A percentile compares a stretch with the other conserved stretches of the same genome.
These are phyloP conservation scores for Sesamia nonagrioides DNA, from an alignment of 1,140 invertebrate species.

Conservation along the genomic window DNA sequence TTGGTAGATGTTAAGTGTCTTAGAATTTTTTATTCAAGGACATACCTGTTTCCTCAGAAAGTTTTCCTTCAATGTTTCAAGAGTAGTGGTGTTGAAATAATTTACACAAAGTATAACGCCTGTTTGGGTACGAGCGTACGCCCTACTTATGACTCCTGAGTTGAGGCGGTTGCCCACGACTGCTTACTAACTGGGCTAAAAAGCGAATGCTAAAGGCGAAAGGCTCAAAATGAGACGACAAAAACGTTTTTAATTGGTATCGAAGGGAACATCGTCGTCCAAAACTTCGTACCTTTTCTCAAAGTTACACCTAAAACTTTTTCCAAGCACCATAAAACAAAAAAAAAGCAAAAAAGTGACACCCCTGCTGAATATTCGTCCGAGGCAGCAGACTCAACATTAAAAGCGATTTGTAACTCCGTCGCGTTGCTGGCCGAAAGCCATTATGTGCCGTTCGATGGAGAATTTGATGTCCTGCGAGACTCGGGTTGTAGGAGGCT, in stretches of 20 bases:
- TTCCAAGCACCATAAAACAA: constrained; percentile 29
- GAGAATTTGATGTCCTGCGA: constrained; percentile 11
- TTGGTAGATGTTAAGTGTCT: too few relatives aligned
- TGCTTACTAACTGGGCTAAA: neutral
- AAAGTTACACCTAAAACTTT: constrained; percentile 29
- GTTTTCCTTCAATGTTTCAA: too few relatives aligned
- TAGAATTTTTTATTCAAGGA: too few relatives aligned
- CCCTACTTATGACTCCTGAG: too few relatives aligned
- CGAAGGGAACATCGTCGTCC: neutral
- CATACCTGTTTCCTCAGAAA: too few relatives aligned
- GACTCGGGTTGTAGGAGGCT: constrained; percentile 13
- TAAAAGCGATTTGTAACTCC: constrained; percentile 27
- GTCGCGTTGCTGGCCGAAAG: constrained; percentile 25
- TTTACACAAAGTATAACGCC: too few relatives aligned
- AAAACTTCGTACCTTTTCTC: neutral
- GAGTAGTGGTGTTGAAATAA: too few relatives aligned
- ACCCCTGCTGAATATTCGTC: constrained; percentile 25
- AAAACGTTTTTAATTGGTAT: neutral
- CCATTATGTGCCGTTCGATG: constrained; percentile 12
- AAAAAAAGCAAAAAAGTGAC: too few relatives aligned
- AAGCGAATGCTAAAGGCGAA: neutral
- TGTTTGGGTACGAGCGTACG: too few relatives aligned
- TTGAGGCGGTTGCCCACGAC: too few relatives aligned
- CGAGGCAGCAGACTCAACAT: neutral
- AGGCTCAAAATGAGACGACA: neutral